Percentiles rank a stretch among this genome's conserved stretches.
phyloP scores from a whole-genome alignment of 1,140 invertebrate species.

The Plectus sambesii region DNA sequence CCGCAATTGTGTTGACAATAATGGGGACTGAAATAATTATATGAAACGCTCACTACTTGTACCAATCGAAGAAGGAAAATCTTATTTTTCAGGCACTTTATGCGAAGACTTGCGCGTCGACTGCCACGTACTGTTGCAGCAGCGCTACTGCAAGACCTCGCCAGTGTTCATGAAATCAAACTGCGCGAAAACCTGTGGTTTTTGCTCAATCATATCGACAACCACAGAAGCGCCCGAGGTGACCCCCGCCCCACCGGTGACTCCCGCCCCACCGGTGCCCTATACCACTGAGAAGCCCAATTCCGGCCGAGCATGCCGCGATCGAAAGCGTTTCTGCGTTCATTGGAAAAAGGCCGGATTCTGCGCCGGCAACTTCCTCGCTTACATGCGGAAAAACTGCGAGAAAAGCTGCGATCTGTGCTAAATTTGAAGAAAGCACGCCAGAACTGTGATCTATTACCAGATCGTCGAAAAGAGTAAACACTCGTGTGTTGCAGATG shows the following conservation, averaged over 20 bases:
- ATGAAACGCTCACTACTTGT: too few relatives aligned
- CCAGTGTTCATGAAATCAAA: slow-evolving; percentile 36
- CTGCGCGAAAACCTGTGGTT: slow-evolving; percentile 40
- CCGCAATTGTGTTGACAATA: too few relatives aligned
- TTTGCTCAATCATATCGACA: slow-evolving; percentile 27
- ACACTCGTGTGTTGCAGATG: too few relatives aligned
- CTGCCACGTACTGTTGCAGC: slow-evolving; percentile 40
- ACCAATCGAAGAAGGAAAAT: too few relatives aligned
- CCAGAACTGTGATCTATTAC: too few relatives aligned
- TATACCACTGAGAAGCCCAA: neutral
- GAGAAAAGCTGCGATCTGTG: slow-evolving; percentile 31
- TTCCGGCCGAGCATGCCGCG: slow-evolving; percentile 21
- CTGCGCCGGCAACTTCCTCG: slow-evolving; percentile 39
- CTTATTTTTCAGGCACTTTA: slow-evolving; percentile 45
- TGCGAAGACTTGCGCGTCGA: slow-evolving; percentile 48
- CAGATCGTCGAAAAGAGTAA: too few relatives aligned
- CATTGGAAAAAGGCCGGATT: slow-evolving; percentile 41
- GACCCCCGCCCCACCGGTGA: slow-evolving; percentile 16
- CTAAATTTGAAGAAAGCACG: too few relatives aligned
- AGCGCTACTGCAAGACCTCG: slow-evolving; percentile 40
- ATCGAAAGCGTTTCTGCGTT: slow-evolving; percentile 39
- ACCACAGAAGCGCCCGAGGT: slow-evolving; percentile 6
- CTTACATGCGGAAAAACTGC: slow-evolving; percentile 44
- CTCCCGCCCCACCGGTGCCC: slow-evolving; percentile 21
- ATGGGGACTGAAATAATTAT: too few relatives aligned